phyloP scores from a whole-genome alignment of 2,888 invertebrate genomes.

The Chrysolina oricalcia region DNA sequence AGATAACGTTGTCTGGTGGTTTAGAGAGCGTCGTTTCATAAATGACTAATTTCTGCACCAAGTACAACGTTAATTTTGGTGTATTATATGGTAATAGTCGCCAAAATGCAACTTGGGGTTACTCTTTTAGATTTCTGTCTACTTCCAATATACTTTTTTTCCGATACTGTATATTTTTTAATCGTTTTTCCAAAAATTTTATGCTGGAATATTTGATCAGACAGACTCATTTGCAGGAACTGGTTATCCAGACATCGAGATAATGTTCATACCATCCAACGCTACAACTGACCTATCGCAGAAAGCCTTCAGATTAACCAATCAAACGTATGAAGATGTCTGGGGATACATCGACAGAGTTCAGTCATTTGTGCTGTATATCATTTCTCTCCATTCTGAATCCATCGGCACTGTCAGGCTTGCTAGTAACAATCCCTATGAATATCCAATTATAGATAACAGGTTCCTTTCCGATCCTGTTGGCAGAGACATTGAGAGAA shows the following conservation, averaged over 20 bases:
- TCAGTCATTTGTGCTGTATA: conserved; percentile 49
- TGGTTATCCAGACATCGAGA: conserved; percentile 59
- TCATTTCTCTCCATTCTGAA: conserved; percentile 59
- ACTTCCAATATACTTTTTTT: no score
- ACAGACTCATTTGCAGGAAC: conserved; percentile 40
- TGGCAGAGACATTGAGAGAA: conserved; percentile 71
- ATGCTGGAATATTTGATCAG: no score
- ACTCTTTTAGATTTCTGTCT: no score
- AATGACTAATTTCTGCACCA: no score
- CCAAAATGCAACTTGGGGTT: no score
- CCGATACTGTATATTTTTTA: no score
- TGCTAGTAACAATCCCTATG: conserved; percentile 54
- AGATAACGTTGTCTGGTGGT: no score
- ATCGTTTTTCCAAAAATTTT: no score
- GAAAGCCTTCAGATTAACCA: conserved; percentile 52
- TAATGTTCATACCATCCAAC: conserved; percentile 73
- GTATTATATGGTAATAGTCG: no score
- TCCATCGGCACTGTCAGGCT: conserved; percentile 77
- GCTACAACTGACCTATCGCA: conserved; percentile 51
- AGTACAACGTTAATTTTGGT: no score
- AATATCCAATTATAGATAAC: conserved; percentile 77
- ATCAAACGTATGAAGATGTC: conserved; percentile 67
- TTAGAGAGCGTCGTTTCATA: no score
- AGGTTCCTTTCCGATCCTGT: conserved; percentile 76
- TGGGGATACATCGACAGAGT: conserved; percentile 62